Conservation (phyloP, 2,113 vertebrate genomes). For the Plestiodon gilberti region DNA sequence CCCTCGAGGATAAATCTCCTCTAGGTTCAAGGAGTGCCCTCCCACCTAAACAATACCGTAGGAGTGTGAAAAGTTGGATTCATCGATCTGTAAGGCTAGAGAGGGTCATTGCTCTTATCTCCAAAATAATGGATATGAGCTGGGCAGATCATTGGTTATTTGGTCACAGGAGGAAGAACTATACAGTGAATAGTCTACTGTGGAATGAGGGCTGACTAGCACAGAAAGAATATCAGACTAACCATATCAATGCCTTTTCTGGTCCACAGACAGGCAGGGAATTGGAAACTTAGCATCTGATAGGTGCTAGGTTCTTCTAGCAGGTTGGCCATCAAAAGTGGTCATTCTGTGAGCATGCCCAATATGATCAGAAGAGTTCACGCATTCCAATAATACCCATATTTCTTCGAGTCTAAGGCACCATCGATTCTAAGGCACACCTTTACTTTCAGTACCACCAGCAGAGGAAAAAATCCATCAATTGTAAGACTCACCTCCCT, state of each 20-base stretch:
- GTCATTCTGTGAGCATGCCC: background rate
- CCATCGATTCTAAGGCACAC: too few species aligned
- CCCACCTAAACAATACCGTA: background rate
- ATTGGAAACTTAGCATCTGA: background rate
- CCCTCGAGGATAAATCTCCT: background rate
- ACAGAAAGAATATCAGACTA: background rate
- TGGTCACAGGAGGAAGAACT: background rate
- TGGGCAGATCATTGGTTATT: background rate
- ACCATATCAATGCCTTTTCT: rapidly evolving
- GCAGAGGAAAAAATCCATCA: too few species aligned
- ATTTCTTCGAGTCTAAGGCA: too few species aligned
- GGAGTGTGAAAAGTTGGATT: background rate
- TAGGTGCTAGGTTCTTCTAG: background rate
- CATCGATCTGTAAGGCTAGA: background rate
- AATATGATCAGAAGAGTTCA: rapidly evolving
- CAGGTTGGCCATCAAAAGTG: background rate
- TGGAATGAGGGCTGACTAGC: background rate
- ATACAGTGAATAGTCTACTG: slow-evolving; percentile 15
- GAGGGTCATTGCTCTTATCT: background rate
- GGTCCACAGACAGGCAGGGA: background rate
- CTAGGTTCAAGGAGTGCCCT: background rate
- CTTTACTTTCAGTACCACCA: too few species aligned
- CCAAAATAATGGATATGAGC: background rate
- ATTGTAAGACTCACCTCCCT: too few species aligned
- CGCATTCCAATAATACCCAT: background rate